Percentiles rank a stretch among this genome's conserved stretches.
These are phyloP conservation scores for Desmodus rotundus DNA, from an alignment of 2,113 vertebrate genomes.

Conservation along the genomic window DNA sequence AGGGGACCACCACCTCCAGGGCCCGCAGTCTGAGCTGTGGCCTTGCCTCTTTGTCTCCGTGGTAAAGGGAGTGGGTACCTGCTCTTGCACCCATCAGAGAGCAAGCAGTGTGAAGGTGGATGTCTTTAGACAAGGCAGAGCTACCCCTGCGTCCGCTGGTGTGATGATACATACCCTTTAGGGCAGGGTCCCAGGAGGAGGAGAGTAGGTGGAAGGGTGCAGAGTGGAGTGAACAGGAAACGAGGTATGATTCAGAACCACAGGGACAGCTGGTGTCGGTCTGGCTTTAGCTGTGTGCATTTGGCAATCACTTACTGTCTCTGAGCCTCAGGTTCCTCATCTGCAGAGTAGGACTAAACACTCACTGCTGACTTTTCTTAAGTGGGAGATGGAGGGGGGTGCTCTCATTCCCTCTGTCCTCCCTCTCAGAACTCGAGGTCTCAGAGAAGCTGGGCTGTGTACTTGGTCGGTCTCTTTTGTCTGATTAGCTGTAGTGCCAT, in stretches of 20 bases:
- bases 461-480: background rate
- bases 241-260: background rate
- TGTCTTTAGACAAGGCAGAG: background rate
- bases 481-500: background rate
- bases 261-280: background rate
- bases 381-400: too few species aligned
- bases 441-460: background rate
- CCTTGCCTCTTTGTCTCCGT: background rate
- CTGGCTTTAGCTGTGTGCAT: background rate
- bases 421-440: background rate
- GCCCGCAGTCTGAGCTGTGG: accelerated
- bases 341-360: background rate
- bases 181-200: background rate
- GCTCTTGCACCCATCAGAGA: background rate
- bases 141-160: background rate
- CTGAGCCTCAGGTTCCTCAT: background rate
- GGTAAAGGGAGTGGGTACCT: background rate
- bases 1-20: background rate
- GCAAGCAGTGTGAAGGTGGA: background rate
- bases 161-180: accelerated
- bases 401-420: accelerated
- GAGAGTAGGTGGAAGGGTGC: background rate
- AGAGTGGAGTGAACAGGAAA: background rate
- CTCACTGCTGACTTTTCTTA: background rate
- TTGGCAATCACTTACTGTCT: background rate